Base-by-base conservation (phyloP, 2,888 invertebrate genomes). In the Flexamia atlantica region DNA sequence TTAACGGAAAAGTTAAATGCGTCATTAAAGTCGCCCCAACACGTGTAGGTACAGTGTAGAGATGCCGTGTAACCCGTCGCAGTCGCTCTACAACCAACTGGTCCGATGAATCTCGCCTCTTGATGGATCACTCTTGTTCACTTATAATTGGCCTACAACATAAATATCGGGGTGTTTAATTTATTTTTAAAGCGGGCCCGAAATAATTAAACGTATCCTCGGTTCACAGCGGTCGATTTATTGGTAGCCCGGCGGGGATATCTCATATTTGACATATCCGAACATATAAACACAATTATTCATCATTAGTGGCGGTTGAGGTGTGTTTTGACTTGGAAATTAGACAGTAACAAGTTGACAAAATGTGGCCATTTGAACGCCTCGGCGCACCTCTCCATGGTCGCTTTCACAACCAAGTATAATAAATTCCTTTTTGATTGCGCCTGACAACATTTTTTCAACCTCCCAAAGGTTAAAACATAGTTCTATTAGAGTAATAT, bases 281-380 rank as follows among this genome's bases (percentile, higher is more conserved):
- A 46, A 76, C 42, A 76, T 79, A 79, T 79, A 53, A 79, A 79
- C 79, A 79, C 79, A 32, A 79, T 79, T 79, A 79, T 79, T 79
- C 79, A 79, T 57, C 79, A 79, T 79, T 79, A 79, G 53, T 12
- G 70, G 20, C 36, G 70, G 40, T 28, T 20, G 70, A 57, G 36
- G 57, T 32, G 79, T 79, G 79, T 79, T 79, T 79, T 53, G 79
- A 79, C 79, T 79, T 79, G 79, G 79, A 53, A 79, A 79, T 79
- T 57, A 53, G 79, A 79, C 79, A 79, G 76, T 79, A 79, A 79
- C 79, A 79, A 79, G 79, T 53, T 46, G 79, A 79, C 79, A 79
- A 79, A 79, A 79, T 79, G 79, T 46, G 74, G 42, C 40, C 23
- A 40, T 76, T 32, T 32, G 46, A 20, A 46, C 76, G 76, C 50